Percentiles rank a stretch among this genome's conserved stretches.
Conservation (phyloP, 2,888 invertebrate species). For the Labia minor region DNA sequence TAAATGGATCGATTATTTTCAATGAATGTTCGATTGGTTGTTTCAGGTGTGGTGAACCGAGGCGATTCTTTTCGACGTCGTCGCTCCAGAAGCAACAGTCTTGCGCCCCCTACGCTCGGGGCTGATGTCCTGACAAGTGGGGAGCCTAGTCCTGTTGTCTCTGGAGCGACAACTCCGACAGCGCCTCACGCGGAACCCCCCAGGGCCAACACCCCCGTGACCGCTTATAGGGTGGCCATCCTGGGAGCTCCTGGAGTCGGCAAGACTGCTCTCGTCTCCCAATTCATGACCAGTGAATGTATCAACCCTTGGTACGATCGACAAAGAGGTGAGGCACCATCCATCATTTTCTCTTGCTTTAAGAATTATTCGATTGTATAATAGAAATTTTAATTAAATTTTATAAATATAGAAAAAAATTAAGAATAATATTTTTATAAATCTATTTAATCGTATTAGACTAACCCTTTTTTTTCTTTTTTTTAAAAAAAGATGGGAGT, state of each 20-base stretch:
- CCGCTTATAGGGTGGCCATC: constrained; percentile 58
- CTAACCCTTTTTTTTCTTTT: no score
- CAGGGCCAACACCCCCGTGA: constrained; percentile 29
- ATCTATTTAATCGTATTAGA: no score
- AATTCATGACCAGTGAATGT: constrained; percentile 88
- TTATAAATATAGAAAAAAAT: not conserved
- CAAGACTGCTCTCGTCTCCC: constrained; percentile 73
- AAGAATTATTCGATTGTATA: not conserved
- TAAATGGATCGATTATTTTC: no score
- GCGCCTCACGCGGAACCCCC: constrained; percentile 22
- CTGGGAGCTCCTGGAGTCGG: constrained; percentile 71
- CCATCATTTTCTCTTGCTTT: not conserved
- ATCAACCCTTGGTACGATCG: constrained; percentile 80
- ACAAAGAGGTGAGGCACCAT: constrained; percentile 52
- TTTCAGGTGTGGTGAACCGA: constrained; percentile 77
- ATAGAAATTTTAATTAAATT: no score
- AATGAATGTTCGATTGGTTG: no score
- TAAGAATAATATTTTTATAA: not conserved
- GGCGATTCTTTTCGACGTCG: constrained; percentile 87
- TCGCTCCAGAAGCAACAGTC: constrained; percentile 64
- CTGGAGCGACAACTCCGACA: constrained; percentile 24
- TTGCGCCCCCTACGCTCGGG: constrained; percentile 46
- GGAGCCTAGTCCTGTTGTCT: constrained; percentile 32
- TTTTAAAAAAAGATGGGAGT: no score
- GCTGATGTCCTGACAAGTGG: constrained; percentile 35